Conservation (phyloP, 37 sponge, comb jelly and placozoan species). For the Aplysina aerophoba region DNA sequence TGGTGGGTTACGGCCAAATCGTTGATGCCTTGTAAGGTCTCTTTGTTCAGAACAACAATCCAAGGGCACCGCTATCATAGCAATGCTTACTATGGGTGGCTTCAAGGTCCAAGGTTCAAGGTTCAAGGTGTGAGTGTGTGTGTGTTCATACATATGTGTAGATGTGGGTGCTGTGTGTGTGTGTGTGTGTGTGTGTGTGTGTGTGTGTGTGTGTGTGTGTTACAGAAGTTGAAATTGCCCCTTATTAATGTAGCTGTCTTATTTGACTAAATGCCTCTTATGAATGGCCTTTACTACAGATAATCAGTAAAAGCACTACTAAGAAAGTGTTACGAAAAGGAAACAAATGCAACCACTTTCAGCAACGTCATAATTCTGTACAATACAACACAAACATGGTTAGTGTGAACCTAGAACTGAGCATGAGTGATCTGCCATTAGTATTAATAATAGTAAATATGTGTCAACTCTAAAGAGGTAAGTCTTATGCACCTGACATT, state of each 20-base stretch:
- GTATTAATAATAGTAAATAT: no score
- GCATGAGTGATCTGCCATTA: no score
- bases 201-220: constrained; percentile 58
- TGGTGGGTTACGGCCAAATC: no score
- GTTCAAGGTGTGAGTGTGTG: constrained; percentile 38
- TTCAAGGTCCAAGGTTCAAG: constrained; percentile 18
- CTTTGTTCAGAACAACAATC: constrained; percentile 21
- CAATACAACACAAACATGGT: neutral
- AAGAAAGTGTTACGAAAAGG: no score
- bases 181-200: constrained; percentile 54
- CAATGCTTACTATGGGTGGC: constrained; percentile 12
- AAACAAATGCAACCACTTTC: no score
- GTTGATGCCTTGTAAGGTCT: no score
- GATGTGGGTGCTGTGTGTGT: constrained; percentile 51
- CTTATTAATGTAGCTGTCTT: neutral
- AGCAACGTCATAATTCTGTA: no score
- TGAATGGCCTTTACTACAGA: no score
- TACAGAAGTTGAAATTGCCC: neutral
- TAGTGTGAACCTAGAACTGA: neutral
- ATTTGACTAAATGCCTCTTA: neutral
- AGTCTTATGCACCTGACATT: no score
- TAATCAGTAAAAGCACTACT: no score
- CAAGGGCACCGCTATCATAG: constrained; percentile 3
- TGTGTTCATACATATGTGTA: constrained; percentile 44
- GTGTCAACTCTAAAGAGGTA: no score